These are phyloP conservation scores for Metopolophium dirhodum DNA, from an alignment of 1,140 invertebrate species.

Conservation along the genomic window DNA sequence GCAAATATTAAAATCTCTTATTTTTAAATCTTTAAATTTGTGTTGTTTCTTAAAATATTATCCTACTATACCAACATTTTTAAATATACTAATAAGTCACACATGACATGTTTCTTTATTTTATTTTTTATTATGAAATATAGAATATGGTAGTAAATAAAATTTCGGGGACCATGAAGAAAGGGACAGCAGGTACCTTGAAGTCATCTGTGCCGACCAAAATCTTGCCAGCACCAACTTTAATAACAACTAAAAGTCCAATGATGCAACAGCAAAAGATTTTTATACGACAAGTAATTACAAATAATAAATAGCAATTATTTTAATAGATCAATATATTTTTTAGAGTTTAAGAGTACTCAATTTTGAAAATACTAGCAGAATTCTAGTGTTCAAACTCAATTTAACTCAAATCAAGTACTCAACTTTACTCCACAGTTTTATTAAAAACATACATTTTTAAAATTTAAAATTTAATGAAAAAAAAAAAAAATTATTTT, in stretches of 20 bases:
- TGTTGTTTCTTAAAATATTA: neutral
- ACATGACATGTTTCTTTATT: neutral
- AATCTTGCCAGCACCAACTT: constrained; percentile 72
- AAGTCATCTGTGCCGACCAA: constrained; percentile 68
- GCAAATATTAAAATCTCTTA: neutral
- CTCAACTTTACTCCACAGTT: no score
- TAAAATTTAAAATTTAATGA: no score
- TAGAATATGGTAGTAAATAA: constrained; percentile 66
- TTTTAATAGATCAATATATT: neutral
- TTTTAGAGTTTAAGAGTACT: neutral
- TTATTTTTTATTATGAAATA: constrained; percentile 54
- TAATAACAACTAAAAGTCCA: constrained; percentile 61
- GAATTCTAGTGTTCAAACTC: no score
- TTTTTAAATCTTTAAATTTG: neutral
- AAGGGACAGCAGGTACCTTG: neutral
- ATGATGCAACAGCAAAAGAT: constrained; percentile 69
- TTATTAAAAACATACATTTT: no score
- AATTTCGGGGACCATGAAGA: constrained; percentile 63
- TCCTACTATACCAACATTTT: neutral
- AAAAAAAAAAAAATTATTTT: no score
- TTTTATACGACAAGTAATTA: constrained; percentile 67
- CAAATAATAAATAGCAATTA: neutral
- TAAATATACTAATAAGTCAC: neutral
- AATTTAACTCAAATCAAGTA: no score
- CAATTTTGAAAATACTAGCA: no score